Conservation (phyloP, 1,140 invertebrate species). For the Zaprionus ghesquierei region DNA sequence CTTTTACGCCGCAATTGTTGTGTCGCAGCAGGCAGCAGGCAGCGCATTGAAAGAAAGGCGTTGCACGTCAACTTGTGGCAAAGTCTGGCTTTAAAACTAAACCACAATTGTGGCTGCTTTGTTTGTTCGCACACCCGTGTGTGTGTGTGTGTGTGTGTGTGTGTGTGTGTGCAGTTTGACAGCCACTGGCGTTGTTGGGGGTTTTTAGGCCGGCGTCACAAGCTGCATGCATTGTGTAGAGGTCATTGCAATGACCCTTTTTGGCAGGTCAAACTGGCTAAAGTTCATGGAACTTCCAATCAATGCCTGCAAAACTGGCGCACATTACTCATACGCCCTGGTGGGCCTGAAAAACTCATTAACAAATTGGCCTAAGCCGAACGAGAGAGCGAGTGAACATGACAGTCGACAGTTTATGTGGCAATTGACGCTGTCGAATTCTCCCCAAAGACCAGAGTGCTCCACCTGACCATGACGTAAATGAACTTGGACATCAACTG, state of each 20-base stretch:
- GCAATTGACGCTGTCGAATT: constrained; percentile 45
- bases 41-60: constrained; percentile 65
- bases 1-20: constrained; percentile 78
- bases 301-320: constrained; percentile 22
- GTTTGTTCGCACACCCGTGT: too few relatives aligned
- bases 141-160: constrained; percentile 23
- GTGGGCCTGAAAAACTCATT: constrained; percentile 59
- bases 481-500: constrained; percentile 37
- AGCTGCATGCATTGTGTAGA: constrained; percentile 62
- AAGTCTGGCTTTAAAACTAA: constrained; percentile 75
- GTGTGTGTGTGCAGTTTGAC: constrained; percentile 58
- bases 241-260: constrained; percentile 52
- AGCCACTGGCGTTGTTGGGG: constrained; percentile 27
- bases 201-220: constrained; percentile 66
- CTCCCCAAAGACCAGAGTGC: constrained; percentile 34
- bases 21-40: too few relatives aligned
- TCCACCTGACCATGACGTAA: constrained; percentile 66
- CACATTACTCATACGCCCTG: constrained; percentile 7
- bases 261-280: constrained; percentile 33
- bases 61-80: constrained; percentile 62
- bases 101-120: constrained; percentile 58
- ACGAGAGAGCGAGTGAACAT: constrained; percentile 14
- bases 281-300: constrained; percentile 50
- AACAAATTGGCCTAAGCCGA: constrained; percentile 68
- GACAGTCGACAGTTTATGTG: constrained; percentile 49